phyloP scores from a whole-genome alignment of 2,797 vertebrate genomes.

The Notolepis coatsorum region DNA sequence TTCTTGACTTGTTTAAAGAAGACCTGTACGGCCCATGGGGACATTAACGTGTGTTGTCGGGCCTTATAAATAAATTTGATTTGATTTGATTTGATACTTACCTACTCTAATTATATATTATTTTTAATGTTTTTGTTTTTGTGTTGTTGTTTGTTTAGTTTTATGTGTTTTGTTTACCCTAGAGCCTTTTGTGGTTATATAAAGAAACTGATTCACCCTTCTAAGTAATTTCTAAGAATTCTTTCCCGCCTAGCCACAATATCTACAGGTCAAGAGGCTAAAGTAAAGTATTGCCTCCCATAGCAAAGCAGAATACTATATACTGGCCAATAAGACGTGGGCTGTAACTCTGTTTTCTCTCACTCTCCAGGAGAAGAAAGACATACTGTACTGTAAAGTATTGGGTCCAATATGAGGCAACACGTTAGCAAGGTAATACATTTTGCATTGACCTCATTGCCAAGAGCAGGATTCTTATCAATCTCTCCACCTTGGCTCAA shows the following conservation, averaged over 20 bases:
- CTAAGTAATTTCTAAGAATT: conserved; percentile 3
- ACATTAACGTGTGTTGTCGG: too few species aligned
- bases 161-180: conserved; percentile 4
- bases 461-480: conserved; percentile 51
- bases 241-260: not conserved
- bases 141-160: conserved; percentile 3
- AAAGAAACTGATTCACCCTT: not conserved
- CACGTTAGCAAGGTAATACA: conserved; percentile 56
- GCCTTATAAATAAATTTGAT: too few species aligned
- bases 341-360: conserved; percentile 45
- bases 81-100: too few species aligned
- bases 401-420: conserved; percentile 49
- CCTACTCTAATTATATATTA: too few species aligned
- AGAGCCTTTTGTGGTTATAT: not conserved
- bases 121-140: too few species aligned
- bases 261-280: conserved; percentile 47
- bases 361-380: conserved; percentile 36
- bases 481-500: conserved; percentile 39
- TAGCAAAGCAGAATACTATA: conserved; percentile 31
- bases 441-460: conserved; percentile 64
- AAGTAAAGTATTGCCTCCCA: conserved; percentile 39
- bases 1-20: too few species aligned
- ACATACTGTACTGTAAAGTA: too few species aligned
- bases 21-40: too few species aligned
- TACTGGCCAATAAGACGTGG: conserved; percentile 53